Evolutionary conservation across 2,113 vertebrate species (phyloP), one percentile per base, ranked within the genome.

Genomic region (Vulpes lagopus): DNA sequence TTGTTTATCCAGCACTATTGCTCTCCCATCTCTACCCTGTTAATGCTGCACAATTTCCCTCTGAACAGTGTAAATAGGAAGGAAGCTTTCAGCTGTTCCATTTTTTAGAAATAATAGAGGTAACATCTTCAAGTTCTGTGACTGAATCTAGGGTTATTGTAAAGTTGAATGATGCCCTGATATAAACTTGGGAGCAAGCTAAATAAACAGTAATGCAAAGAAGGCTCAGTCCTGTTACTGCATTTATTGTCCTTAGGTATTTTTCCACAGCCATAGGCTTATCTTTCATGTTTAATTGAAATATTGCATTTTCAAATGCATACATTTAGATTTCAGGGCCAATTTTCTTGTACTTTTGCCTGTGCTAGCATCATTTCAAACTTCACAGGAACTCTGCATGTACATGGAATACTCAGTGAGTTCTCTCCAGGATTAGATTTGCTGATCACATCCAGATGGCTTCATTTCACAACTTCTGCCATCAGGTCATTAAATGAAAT

Each of bases 231-330:
- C 19, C 30, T 64, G 15, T 17, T 23, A 22, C 35, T 86, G 51
- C 43, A 25, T 51, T 95, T 82, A 16, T 35, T 64, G 23, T 80
- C 84, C 30, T 76, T 25, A 80, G 35, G n/a, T 62, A 91, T 67
- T 80, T 85, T 74, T 84, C 17, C 93, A 84, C 15, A 49, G 20
- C 3, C 2, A 59, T n/a, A 73, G 23, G 76, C 65, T 25, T 80
- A 10, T 78, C 69, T 79, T 92, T 93, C 94, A 67, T 51, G 65
- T 93, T 83, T 91, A 96, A 96, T 25, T 91, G 93, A 91, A 96
- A 80, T 65, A 84, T 0, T 57, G 62, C 51, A 59, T 73, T 96
- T 95, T 55, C 25, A 91, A 82, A 86, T 80, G 71, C 27, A 5
- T 73, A 65, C n/a, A 51, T 51, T 80, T 55, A 87, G 38, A 89